Base-by-base conservation (phyloP, 1,140 invertebrate genomes). In the Drosophila rhopaloa region DNA sequence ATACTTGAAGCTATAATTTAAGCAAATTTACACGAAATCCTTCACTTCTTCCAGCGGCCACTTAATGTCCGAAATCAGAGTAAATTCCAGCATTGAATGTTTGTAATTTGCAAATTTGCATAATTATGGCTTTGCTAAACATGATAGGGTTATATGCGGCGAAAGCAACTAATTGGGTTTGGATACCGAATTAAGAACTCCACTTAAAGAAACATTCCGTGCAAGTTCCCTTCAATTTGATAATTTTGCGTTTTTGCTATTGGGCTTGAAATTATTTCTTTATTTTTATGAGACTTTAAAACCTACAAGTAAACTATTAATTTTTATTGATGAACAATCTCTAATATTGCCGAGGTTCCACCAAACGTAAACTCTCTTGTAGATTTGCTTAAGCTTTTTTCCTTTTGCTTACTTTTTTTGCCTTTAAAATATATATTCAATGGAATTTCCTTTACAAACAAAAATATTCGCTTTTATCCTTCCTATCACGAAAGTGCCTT, bases 21-120 rank as follows among this genome's bases (percentile, higher is more conserved):
- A 47, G 47, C 62, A 68, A 80, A 73, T 84, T 73, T 80, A 68
- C 72, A 77, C 62, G 32, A 67, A 72, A 76, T 83, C 47, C 35
- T 35, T 51, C 38, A 73, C 11, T 32, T 58, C 1, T 37, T 37
- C 40, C 32, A 10, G 11, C 48, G 24, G 16, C 19, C 14, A 40
- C 13, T 40, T 29, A 10, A 19, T 24, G 43, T 38, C 5, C 38
- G 3, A 47, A 50, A 38, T 24, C 5, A 37, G 8, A 11, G 4
- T 9, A 11, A 32, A 35, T 14, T 53, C n/a, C 48, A 35, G n/a
- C 27, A 9, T 14, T 35, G 19, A 65, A 37, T 51, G 46, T 7
- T 40, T 5, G 5, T 5, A 16, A 13, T 66, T 40, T 10, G n/a
- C 0, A 29, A 11, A 38, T 38, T 51, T 14, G 48, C 48, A 32